Percentiles rank a stretch among this genome's conserved stretches.
phyloP scores from a whole-genome alignment of 2,113 vertebrate species.

The Psettodes erumei region DNA sequence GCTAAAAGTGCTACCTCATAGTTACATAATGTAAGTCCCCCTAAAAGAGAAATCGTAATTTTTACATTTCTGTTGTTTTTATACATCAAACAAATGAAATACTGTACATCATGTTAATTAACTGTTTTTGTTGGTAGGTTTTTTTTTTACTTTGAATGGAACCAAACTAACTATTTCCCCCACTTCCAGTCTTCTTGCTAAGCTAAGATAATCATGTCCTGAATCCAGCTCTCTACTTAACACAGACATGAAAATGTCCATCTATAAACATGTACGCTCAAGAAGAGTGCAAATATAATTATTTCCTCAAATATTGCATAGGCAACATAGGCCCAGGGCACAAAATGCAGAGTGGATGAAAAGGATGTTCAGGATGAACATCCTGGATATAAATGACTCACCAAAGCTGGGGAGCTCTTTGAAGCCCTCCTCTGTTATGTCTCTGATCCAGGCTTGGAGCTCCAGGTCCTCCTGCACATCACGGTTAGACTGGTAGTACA shows the following conservation, averaged over 20 bases:
- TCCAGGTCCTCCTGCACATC: constrained; percentile 73
- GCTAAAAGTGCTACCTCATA: too few species aligned
- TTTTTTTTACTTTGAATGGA: not conserved
- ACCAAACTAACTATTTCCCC: not conserved
- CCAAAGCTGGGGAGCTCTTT: constrained; percentile 76
- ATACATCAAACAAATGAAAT: too few species aligned
- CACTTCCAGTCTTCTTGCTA: too few species aligned
- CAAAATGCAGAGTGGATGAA: not conserved
- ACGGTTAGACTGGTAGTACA: constrained; percentile 71
- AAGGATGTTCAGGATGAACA: not conserved
- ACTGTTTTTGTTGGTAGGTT: too few species aligned
- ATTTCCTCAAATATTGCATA: not conserved
- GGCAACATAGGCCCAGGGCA: too few species aligned
- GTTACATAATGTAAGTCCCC: not conserved
- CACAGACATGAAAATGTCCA: too few species aligned
- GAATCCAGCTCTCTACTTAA: too few species aligned
- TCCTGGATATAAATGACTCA: constrained; percentile 37
- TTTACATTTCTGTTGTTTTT: not conserved
- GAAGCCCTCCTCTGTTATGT: constrained; percentile 76
- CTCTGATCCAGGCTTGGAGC: constrained; percentile 81
- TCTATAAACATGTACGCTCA: not conserved
- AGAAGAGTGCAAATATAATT: not conserved
- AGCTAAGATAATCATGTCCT: not conserved
- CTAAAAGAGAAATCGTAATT: not conserved
- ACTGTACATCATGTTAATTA: too few species aligned